A percentile compares a stretch with the other conserved stretches of the same genome.
Conservation (phyloP, 2,797 vertebrate genomes). For the Lycodopsis pacificus region DNA sequence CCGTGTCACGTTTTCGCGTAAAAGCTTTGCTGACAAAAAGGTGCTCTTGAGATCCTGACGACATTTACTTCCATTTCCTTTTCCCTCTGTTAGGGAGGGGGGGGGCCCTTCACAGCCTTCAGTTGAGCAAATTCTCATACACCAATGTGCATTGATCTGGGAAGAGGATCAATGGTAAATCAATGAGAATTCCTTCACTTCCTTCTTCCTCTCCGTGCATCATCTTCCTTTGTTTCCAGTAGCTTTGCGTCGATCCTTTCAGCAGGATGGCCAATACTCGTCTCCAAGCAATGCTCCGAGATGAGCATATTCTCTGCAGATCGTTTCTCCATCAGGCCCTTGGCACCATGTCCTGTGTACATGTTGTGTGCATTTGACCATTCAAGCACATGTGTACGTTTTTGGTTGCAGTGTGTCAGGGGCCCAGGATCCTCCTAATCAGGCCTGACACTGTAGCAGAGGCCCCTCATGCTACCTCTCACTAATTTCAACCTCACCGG, state of each 20-base stretch:
- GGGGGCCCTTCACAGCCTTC: constrained; percentile 4
- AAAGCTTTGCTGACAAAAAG: constrained; percentile 74
- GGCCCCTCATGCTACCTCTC: constrained; percentile 67
- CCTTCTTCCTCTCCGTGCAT: constrained; percentile 24
- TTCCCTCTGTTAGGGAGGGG: constrained; percentile 33
- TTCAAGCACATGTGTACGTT: constrained; percentile 44
- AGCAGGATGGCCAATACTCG: constrained; percentile 18
- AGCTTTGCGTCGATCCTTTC: constrained; percentile 18
- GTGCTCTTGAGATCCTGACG: constrained; percentile 44
- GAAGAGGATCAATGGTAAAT: constrained; percentile 51
- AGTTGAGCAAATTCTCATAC: constrained; percentile 38
- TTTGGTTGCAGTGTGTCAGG: constrained; percentile 58
- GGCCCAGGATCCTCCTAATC: constrained; percentile 77
- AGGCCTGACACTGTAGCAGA: constrained; percentile 81
- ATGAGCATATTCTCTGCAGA: constrained; percentile 61
- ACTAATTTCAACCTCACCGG: constrained; percentile 75
- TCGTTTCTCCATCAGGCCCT: constrained; percentile 57
- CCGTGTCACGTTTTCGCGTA: constrained; percentile 67
- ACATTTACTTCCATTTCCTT: constrained; percentile 59
- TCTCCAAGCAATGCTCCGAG: constrained; percentile 18
- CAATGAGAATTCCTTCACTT: constrained; percentile 41
- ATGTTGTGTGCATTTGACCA: constrained; percentile 29
- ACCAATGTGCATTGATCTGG: constrained; percentile 41
- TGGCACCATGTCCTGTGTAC: constrained; percentile 54
- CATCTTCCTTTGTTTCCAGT: constrained; percentile 34